phyloP scores from a whole-genome alignment of 2,113 vertebrate genomes.

The Anhinga rufa region DNA sequence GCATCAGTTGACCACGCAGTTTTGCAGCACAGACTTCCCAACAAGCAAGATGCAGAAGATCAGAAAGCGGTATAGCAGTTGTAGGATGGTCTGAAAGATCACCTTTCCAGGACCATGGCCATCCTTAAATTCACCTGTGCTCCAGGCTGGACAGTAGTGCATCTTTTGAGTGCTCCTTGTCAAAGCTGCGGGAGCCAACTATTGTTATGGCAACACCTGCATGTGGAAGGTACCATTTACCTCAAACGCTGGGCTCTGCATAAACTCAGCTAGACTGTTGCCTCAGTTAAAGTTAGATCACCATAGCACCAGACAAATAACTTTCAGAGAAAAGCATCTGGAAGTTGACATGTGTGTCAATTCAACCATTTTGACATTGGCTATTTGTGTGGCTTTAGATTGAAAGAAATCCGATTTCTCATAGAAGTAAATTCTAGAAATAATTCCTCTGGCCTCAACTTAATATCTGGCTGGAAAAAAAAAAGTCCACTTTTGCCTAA shows the following conservation, averaged over 20 bases:
- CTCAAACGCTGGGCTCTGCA: not conserved
- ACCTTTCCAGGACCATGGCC: not conserved
- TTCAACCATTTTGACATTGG: not conserved
- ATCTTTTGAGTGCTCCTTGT: not conserved
- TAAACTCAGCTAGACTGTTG: not conserved
- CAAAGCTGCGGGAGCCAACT: not conserved
- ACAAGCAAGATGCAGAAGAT: not conserved
- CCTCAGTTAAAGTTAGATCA: not conserved
- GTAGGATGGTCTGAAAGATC: not conserved
- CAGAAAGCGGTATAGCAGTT: rapidly evolving
- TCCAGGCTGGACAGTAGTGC: not conserved
- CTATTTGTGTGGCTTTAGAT: not conserved
- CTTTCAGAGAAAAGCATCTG: not conserved
- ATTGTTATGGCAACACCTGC: not conserved
- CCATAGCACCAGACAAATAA: not conserved
- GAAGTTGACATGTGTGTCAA: not conserved
- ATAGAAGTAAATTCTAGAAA: not conserved
- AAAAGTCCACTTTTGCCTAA: not conserved
- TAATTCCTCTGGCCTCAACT: not conserved
- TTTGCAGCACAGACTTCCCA: not conserved
- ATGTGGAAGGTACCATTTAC: not conserved
- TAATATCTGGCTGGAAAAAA: not conserved
- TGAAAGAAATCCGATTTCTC: not conserved
- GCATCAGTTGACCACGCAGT: not conserved
- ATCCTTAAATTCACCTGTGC: not conserved